Base-by-base conservation (phyloP, 2,888 invertebrate genomes). In the Agrotis exclamationis region DNA sequence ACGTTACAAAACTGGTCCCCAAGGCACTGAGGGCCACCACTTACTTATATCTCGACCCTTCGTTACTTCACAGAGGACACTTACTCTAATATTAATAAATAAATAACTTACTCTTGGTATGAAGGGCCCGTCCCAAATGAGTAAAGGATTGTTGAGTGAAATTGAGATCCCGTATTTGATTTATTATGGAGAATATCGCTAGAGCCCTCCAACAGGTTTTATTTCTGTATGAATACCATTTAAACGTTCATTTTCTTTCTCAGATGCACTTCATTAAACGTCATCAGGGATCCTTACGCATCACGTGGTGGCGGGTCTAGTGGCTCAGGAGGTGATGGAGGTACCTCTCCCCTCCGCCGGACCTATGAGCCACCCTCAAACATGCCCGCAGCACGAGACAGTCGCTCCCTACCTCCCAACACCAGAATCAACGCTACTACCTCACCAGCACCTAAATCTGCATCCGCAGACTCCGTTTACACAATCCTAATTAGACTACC, bases 401-500 rank as follows among this genome's bases (percentile, higher is more conserved):
- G 97, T 77, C 96, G 97, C 75, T 97, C 97, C 68, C 91, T 97
- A 73, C 97, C 97, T 24, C 95, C 96, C 16, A 96, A 96, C 77
- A 97, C 97, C 83, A 97, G 97, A 86, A 96, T 97, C 86, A 96
- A 96, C 80, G 96, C 97, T 58, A 96, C 97, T 77, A 95, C 97
- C 65, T 95, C 96, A 80, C 96, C 96, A 76, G 96, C 96, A 39
- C 93, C 95, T 1, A 96, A 96, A 82, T 97, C 97, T 20, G 97
- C 97, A 14, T 97, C 97, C 64, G 97, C 97, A 83, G 98, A 98
- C 87, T 97, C 97, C 50, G 98, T 99, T 56, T 99, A 99, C 96
- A 99, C 99, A 72, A 99, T 99, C 89, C 96, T 99, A 79, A 99
- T 99, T 87, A 97, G 98, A 87, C 96, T 99, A 85, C 98, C 99